A percentile compares a stretch with the other conserved stretches of the same genome.
Evolutionary conservation across 2,888 invertebrate species (phyloP).

Genomic region (Nomada fabriciana): DNA sequence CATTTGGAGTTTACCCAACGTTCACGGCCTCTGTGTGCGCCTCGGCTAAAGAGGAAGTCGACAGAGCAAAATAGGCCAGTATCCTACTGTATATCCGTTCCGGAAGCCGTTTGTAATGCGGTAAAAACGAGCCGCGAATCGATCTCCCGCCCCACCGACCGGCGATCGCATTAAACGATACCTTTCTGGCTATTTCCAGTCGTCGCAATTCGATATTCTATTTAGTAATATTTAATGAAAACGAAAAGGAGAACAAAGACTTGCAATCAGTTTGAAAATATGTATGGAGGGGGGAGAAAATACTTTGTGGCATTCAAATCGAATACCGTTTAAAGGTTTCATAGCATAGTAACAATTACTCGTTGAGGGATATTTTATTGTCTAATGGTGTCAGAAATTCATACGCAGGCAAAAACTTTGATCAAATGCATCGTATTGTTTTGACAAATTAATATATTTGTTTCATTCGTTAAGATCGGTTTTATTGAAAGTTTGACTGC

Average conservation of each 20-base stretch:
- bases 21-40: constrained; percentile 1
- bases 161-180: constrained; percentile 42
- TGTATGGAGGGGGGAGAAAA: neutral
- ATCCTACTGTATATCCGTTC: constrained; percentile 34
- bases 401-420: too few relatives aligned
- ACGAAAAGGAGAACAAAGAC: neutral
- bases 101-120: constrained; percentile 50
- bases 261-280: neutral
- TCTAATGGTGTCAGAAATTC: too few relatives aligned
- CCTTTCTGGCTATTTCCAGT: neutral
- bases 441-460: too few relatives aligned
- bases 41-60: constrained; percentile 38
- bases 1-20: constrained; percentile 57
- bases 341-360: too few relatives aligned
- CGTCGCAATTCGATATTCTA: neutral
- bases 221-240: neutral
- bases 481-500: too few relatives aligned
- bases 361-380: too few relatives aligned
- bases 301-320: too few relatives aligned
- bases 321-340: too few relatives aligned
- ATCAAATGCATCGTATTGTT: too few relatives aligned
- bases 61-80: constrained; percentile 57
- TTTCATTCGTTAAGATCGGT: too few relatives aligned
- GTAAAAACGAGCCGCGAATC: constrained; percentile 49
- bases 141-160: constrained; percentile 22